Conservation (phyloP, 2,888 invertebrate species). For the Latrodectus hesperus region DNA sequence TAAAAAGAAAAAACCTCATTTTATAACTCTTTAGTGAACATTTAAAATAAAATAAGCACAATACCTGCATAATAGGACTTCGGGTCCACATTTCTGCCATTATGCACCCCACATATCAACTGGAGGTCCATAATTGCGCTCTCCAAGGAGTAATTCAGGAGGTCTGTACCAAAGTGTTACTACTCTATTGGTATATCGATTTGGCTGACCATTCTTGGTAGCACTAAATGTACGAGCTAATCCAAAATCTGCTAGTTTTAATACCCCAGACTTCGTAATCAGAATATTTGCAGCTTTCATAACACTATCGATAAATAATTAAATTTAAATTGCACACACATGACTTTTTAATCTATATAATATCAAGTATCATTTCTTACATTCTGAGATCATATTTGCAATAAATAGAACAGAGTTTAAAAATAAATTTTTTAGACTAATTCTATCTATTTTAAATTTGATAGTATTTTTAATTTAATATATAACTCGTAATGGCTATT, state of each 20-base stretch:
- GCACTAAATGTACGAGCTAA: slow-evolving; percentile 94
- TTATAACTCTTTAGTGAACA: too few species aligned
- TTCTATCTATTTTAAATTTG: not conserved
- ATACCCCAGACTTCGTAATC: slow-evolving; percentile 93
- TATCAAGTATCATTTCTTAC: too few species aligned
- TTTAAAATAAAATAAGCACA: too few species aligned
- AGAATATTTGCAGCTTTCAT: slow-evolving; percentile 99
- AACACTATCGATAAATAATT: slow-evolving; percentile 80
- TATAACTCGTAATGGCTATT: too few species aligned
- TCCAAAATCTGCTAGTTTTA: slow-evolving; percentile 98
- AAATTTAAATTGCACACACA: not conserved
- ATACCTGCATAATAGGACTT: slow-evolving; percentile 73
- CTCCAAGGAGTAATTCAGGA: slow-evolving; percentile 86
- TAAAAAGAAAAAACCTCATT: too few species aligned
- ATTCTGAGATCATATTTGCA: too few species aligned
- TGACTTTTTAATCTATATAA: not conserved
- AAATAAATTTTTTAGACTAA: too few species aligned
- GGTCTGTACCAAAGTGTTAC: slow-evolving; percentile 84
- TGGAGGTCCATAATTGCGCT: slow-evolving; percentile 95
- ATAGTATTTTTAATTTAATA: not conserved
- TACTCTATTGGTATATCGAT: slow-evolving; percentile 92
- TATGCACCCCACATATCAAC: slow-evolving; percentile 94
- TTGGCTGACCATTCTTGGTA: slow-evolving; percentile 87
- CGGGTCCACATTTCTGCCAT: slow-evolving; percentile 99
- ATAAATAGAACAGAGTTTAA: too few species aligned